Conservation (phyloP, 2,888 invertebrate genomes). For the Drosophila atripex region DNA sequence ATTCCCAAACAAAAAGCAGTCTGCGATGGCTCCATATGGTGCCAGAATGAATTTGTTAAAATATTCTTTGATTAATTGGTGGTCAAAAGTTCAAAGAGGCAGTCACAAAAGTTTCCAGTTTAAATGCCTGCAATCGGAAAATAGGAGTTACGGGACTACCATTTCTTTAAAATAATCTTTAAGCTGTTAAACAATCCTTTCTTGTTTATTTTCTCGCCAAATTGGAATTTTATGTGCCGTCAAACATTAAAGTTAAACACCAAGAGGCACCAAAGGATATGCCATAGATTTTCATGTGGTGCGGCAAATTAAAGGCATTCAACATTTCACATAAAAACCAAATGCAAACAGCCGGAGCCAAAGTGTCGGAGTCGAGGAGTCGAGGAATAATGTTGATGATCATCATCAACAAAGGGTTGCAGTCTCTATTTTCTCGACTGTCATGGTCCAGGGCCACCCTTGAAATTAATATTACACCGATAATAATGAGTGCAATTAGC, state of each 20-base stretch:
- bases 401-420: constrained; percentile 26
- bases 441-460: constrained; percentile 11
- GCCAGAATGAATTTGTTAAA: constrained; percentile 76
- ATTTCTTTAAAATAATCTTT: too few relatives aligned
- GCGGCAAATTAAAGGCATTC: constrained; percentile 55
- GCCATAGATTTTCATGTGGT: constrained; percentile 49
- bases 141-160: neutral
- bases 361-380: constrained; percentile 8
- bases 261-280: constrained; percentile 34
- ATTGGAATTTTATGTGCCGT: constrained; percentile 62
- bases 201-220: constrained; percentile 58
- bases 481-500: constrained; percentile 76
- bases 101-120: constrained; percentile 55
- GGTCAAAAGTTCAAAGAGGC: constrained; percentile 74
- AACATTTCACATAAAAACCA: constrained; percentile 63
- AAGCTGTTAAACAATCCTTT: neutral
- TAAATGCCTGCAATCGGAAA: constrained; percentile 5
- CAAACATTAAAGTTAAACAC: constrained; percentile 57
- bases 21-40: constrained; percentile 66
- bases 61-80: constrained; percentile 75
- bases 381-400: neutral
- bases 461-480: constrained; percentile 62
- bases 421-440: neutral
- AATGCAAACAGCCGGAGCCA: constrained; percentile 62
- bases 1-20: constrained; percentile 62